phyloP scores from a whole-genome alignment of 2,888 invertebrate species.

The Falcaria lacertinaria region DNA sequence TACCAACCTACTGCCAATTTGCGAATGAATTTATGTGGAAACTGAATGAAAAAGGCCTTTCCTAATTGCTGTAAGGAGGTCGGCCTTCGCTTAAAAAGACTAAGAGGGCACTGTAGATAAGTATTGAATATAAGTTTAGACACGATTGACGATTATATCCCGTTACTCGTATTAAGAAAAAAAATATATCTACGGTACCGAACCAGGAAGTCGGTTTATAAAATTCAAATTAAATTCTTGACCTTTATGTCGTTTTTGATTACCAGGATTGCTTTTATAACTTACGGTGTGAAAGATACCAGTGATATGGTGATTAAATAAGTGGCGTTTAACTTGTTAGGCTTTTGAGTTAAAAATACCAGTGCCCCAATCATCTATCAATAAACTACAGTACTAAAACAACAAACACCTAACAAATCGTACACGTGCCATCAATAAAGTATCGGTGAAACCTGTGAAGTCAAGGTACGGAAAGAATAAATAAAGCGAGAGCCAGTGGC shows the following conservation, averaged over 20 bases:
- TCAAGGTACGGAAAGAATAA: slow-evolving; percentile 14
- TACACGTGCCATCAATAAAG: not conserved
- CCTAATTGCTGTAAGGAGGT: slow-evolving; percentile 13
- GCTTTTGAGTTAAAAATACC: too few relatives aligned
- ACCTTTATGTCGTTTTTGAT: too few relatives aligned
- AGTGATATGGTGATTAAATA: too few relatives aligned
- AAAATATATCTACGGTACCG: too few relatives aligned
- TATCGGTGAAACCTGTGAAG: slow-evolving; percentile 1
- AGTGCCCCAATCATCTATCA: too few relatives aligned
- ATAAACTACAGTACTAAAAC: not conserved
- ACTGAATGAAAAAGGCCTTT: slow-evolving; percentile 23
- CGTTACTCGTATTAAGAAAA: too few relatives aligned
- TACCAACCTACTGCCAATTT: slow-evolving; percentile 39
- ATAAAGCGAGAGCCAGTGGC: slow-evolving; percentile 11
- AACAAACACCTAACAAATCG: not conserved
- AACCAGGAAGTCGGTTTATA: too few relatives aligned
- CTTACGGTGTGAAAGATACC: too few relatives aligned
- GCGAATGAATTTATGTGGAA: slow-evolving; percentile 43
- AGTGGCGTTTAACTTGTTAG: too few relatives aligned
- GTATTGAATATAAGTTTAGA: not conserved
- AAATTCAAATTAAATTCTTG: too few relatives aligned
- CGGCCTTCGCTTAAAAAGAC: not conserved
- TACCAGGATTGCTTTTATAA: too few relatives aligned
- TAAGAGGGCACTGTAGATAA: not conserved
- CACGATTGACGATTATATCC: too few relatives aligned